phyloP scores from a whole-genome alignment of 2,797 vertebrate species.

The Coregonus ussuriensis region DNA sequence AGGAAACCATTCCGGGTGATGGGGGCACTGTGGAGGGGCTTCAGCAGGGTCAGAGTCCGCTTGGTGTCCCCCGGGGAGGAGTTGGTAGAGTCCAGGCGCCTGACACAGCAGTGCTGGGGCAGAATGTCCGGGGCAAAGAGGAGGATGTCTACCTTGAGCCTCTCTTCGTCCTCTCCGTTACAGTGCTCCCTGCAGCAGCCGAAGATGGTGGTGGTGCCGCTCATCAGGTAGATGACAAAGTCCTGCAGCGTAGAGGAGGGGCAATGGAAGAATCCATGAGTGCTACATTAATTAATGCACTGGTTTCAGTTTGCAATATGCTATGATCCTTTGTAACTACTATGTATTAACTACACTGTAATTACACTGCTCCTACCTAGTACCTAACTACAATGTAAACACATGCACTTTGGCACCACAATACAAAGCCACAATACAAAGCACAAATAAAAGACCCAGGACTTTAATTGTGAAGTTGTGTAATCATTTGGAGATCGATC shows the following conservation, averaged over 20 bases:
- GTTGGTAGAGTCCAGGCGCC: constrained; percentile 59
- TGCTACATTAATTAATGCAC: too few relatives aligned
- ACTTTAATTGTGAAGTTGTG: constrained; percentile 20
- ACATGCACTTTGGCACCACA: too few relatives aligned
- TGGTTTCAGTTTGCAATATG: too few relatives aligned
- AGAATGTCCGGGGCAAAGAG: constrained; percentile 78
- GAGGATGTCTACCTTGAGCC: constrained; percentile 75
- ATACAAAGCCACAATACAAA: too few relatives aligned
- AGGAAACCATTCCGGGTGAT: constrained; percentile 74
- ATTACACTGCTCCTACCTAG: too few relatives aligned
- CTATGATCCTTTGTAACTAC: too few relatives aligned
- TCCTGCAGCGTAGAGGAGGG: constrained; percentile 59
- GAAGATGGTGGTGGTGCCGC: constrained; percentile 72
- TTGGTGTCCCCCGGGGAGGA: constrained; percentile 45
- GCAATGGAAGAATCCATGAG: neutral
- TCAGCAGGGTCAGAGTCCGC: constrained; percentile 65
- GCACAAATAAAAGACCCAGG: too few relatives aligned
- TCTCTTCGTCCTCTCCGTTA: constrained; percentile 70
- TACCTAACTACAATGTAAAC: too few relatives aligned
- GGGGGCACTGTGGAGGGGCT: constrained; percentile 69
- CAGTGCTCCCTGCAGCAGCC: constrained; percentile 71
- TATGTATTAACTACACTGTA: too few relatives aligned
- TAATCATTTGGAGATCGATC: constrained; percentile 41
- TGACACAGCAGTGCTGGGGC: constrained; percentile 77
- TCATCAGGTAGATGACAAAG: constrained; percentile 81